Base-by-base conservation (phyloP, 2,888 invertebrate genomes). In the Andrena fulva region DNA sequence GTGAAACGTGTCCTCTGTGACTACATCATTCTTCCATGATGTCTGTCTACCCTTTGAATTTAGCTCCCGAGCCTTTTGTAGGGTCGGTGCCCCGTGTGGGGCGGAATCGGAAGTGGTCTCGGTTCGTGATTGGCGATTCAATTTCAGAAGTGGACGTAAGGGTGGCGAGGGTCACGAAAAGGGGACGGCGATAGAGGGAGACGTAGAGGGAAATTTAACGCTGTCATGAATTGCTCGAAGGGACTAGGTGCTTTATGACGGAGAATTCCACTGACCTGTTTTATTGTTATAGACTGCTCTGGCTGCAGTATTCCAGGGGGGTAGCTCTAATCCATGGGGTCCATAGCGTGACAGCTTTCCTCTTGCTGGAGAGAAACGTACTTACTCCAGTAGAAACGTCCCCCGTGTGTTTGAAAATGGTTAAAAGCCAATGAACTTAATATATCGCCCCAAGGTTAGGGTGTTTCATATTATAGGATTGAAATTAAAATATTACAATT, bases 41-140 rank as follows among this genome's bases (percentile, higher is more conserved):
- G 56, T 56, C 24, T 24, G 56, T 56, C 24, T 56, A 24, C 12
- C 24, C 24, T 27, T 56, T 27, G 56, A 56, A 27, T 56, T 12
- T 12, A 56, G 42, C 42, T 16, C 1, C 16, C 12, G 5, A 42
- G 42, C 42, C 16, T 56, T 12, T 59, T 29, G 29, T 12, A 59
- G 12, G 59, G 29, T 59, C 59, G 20, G 7, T 2, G 29, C 12
- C 5, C 29, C n/a, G 29, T 16, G 29, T 12, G 56, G 31, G 33
- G 16, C 59, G 54, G 48, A 63, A 71, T 29, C 54, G 59, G 54
- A 62, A 59, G 29, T 59, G 59, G 16, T 16, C 29, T 52, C 52
- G 52, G 29, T 16, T 59, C 59, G 59, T 59, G 59, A 59, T 59
- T 27, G 59, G 27, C 29, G 27, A 29, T 27, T 29, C 59, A 16